These are phyloP conservation scores for Pardosa pseudoannulata DNA, from an alignment of 2,888 invertebrate species.

Conservation along the genomic window DNA sequence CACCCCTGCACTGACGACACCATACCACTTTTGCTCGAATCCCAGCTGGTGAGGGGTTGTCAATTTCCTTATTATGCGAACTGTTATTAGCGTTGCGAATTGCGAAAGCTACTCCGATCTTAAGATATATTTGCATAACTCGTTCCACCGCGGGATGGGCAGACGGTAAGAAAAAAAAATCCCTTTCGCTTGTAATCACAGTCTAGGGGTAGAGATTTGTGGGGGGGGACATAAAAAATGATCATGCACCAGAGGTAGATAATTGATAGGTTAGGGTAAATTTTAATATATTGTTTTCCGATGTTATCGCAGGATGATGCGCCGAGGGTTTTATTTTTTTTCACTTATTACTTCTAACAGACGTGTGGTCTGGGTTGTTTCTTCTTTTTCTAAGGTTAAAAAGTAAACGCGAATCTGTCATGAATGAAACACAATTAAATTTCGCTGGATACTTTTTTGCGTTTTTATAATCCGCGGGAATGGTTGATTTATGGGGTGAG, in stretches of 20 bases:
- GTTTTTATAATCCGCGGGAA: too few relatives aligned
- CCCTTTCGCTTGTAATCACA: not conserved
- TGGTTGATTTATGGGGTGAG: too few relatives aligned
- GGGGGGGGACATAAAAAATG: not conserved
- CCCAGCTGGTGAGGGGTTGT: not conserved
- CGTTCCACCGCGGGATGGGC: not conserved
- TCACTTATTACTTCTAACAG: too few relatives aligned
- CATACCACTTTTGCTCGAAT: not conserved
- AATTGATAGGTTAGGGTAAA: not conserved
- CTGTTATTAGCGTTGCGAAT: constrained; percentile 13
- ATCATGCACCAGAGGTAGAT: not conserved
- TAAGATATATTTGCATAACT: not conserved
- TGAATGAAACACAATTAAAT: too few relatives aligned
- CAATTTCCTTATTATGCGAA: constrained; percentile 5
- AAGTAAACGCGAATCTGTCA: too few relatives aligned
- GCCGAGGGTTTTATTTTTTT: too few relatives aligned
- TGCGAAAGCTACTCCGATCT: not conserved
- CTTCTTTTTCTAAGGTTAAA: too few relatives aligned
- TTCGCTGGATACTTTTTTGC: too few relatives aligned
- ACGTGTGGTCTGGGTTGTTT: too few relatives aligned
- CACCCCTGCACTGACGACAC: too few relatives aligned
- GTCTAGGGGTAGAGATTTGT: too few relatives aligned
- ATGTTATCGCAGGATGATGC: not conserved
- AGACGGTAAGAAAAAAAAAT: not conserved
- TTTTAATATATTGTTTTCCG: not conserved